phyloP scores from a whole-genome alignment of 23 tunicate species.

The Pegea sp. region DNA sequence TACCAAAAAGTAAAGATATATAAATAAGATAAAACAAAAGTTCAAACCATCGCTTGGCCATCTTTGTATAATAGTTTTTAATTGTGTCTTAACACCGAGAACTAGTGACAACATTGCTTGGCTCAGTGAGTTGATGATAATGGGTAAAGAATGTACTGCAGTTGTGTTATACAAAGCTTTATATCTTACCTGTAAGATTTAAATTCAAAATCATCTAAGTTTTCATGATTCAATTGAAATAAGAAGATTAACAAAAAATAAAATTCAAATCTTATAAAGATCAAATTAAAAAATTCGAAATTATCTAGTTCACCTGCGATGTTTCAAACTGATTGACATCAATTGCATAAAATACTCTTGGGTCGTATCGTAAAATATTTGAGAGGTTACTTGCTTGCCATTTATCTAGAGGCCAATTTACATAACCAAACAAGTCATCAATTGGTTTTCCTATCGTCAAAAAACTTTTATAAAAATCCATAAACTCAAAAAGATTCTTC shows the following conservation, averaged over 20 bases:
- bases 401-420: neutral
- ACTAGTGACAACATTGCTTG: constrained; percentile 9
- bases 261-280: neutral
- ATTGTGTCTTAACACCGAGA: neutral
- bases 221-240: no score
- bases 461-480: neutral
- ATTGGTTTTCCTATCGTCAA: no score
- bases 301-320: constrained; percentile 1
- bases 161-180: constrained; percentile 53
- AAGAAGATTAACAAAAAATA: neutral
- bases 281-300: neutral
- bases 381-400: constrained; percentile 2
- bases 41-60: constrained; percentile 20
- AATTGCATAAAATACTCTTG: no score
- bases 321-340: constrained; percentile 5
- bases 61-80: constrained; percentile 14
- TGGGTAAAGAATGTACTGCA: constrained; percentile 27
- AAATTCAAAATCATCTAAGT: neutral
- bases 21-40: no score
- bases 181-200: constrained; percentile 19
- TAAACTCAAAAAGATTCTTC: neutral
- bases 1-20: no score
- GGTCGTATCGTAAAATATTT: neutral
- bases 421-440: no score
- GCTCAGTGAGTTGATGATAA: constrained; percentile 54